Conservation (phyloP, 2,888 invertebrate species). For the Harpalus rufipes region DNA sequence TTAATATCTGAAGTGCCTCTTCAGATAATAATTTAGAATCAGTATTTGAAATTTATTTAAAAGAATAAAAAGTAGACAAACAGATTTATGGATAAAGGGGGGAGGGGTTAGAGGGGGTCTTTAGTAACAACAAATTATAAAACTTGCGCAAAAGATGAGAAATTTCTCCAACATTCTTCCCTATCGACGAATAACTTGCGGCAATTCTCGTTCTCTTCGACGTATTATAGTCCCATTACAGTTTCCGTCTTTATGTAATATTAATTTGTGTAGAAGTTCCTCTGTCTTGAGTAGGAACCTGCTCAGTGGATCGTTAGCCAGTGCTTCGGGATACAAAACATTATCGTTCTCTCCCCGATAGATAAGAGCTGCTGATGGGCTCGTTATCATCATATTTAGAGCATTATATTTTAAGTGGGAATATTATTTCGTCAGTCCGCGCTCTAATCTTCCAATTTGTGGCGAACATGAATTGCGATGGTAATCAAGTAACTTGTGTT, state of each 20-base stretch:
- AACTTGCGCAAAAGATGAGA: too few relatives aligned
- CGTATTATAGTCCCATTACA: background rate
- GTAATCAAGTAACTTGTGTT: constrained; percentile 38
- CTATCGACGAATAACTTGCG: background rate
- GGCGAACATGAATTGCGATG: constrained; percentile 44
- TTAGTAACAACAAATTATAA: too few relatives aligned
- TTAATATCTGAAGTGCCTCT: too few relatives aligned
- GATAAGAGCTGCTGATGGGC: constrained; percentile 53
- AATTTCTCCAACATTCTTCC: too few relatives aligned
- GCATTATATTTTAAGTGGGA: constrained; percentile 45
- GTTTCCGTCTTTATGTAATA: constrained; percentile 26
- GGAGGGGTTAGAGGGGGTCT: too few relatives aligned
- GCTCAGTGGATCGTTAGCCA: constrained; percentile 40
- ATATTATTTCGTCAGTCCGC: constrained; percentile 45
- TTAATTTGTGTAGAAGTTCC: constrained; percentile 32
- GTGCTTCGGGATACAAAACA: constrained; percentile 53
- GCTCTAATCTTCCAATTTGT: constrained; percentile 51
- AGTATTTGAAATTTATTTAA: too few relatives aligned
- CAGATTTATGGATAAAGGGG: too few relatives aligned
- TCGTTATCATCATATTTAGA: constrained; percentile 53
- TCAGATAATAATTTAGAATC: too few relatives aligned
- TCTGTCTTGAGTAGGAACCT: constrained; percentile 39
- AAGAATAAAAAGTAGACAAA: too few relatives aligned
- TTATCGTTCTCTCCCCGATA: constrained; percentile 54
- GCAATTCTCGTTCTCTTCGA: background rate